phyloP scores from a whole-genome alignment of 2,113 vertebrate species.

The Megaleporinus macrocephalus region DNA sequence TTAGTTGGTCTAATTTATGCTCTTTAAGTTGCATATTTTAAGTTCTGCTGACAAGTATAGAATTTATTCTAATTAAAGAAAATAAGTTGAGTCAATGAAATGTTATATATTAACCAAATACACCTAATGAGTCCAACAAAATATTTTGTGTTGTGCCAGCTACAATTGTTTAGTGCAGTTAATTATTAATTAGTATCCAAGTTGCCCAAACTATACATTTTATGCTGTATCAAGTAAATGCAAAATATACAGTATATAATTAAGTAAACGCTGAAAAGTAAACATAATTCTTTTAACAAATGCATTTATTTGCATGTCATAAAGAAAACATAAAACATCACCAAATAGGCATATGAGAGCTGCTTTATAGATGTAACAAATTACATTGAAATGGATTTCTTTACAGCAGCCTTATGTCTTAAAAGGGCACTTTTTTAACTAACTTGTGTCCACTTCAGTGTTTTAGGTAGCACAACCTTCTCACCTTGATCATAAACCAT shows the following conservation, averaged over 20 bases:
- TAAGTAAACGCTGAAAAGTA: not conserved
- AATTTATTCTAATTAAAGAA: not conserved
- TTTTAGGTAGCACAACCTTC: no score
- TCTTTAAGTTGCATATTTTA: not conserved
- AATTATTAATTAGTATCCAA: conserved; percentile 5
- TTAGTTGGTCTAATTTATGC: not conserved
- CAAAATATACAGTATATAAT: not conserved
- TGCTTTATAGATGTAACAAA: no score
- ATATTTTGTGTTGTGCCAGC: no score
- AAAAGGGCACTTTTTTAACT: no score
- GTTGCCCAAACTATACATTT: not conserved
- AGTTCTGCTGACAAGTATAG: not conserved
- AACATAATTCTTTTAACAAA: no score
- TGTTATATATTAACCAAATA: not conserved
- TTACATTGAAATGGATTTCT: no score
- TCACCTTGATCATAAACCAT: no score
- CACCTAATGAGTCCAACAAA: not conserved
- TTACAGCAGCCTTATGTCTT: no score
- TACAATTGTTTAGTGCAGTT: not conserved
- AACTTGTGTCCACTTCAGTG: no score
- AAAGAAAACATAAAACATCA: not conserved
- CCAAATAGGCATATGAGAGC: no score
- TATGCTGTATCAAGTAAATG: not conserved
- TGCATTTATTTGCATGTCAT: conserved; percentile 1
- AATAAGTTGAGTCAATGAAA: not conserved